Conservation (phyloP, 1,140 invertebrate species). For the Centruroides sculpturatus region DNA sequence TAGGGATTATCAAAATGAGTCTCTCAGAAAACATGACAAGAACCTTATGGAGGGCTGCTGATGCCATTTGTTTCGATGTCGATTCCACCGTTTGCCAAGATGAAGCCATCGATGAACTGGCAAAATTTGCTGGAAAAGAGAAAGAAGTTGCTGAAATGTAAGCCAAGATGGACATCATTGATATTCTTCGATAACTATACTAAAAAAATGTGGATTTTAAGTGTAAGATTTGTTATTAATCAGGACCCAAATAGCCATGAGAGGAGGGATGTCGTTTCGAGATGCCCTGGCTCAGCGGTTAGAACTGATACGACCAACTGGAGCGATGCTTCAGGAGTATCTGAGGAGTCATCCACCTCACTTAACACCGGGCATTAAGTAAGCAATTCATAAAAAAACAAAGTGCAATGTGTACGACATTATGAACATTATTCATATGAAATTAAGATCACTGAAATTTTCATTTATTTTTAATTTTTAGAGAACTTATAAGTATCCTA, state of each 20-base stretch:
- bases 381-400: neutral
- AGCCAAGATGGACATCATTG: constrained; percentile 53
- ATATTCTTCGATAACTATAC: too few species aligned
- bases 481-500: constrained; percentile 59
- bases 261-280: constrained; percentile 77
- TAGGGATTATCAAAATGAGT: neutral
- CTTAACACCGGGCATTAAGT: constrained; percentile 77
- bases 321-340: constrained; percentile 61
- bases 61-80: constrained; percentile 95
- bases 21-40: constrained; percentile 2
- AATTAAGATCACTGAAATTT: too few species aligned
- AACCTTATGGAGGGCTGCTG: constrained; percentile 56
- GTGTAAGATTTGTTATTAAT: too few species aligned
- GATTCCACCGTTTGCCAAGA: constrained; percentile 93
- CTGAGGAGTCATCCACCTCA: constrained; percentile 54
- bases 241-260: constrained; percentile 86
- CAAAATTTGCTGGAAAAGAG: constrained; percentile 82
- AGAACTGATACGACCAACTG: constrained; percentile 71
- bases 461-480: constrained; percentile 30
- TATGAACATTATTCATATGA: too few species aligned
- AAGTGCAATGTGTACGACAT: too few species aligned
- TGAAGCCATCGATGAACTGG: constrained; percentile 93
- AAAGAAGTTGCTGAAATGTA: constrained; percentile 70
- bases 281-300: constrained; percentile 67
- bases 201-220: too few species aligned